Conservation (phyloP, 2,113 vertebrate species). For the Trinectes maculatus region DNA sequence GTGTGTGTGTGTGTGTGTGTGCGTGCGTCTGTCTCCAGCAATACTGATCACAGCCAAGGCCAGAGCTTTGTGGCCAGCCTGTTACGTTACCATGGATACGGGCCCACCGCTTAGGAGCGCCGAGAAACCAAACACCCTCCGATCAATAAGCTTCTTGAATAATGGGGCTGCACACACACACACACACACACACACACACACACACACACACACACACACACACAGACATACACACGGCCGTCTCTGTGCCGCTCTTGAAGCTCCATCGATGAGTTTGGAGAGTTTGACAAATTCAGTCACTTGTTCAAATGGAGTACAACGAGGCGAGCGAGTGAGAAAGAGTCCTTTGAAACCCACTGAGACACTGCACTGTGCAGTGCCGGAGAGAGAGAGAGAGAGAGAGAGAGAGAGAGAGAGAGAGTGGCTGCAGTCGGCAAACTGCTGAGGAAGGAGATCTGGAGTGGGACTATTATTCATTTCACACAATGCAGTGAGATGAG, state of each 20-base stretch:
- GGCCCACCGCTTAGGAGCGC: constrained; percentile 54
- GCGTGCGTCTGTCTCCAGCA: constrained; percentile 36
- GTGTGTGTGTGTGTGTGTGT: constrained; percentile 12
- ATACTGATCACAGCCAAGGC: constrained; percentile 77
- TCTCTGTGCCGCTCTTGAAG: constrained; percentile 23
- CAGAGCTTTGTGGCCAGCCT: constrained; percentile 63
- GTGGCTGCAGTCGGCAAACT: constrained; percentile 47
- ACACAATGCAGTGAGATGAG: constrained; percentile 21
- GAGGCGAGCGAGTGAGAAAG: constrained; percentile 26
- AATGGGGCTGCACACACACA: constrained; percentile 44
- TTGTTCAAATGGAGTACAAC: constrained; percentile 39
- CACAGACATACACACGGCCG: background rate
- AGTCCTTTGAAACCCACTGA: constrained; percentile 59
- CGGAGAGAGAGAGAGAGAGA: too few species aligned
- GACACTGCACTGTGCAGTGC: constrained; percentile 51
- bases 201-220: constrained; percentile 28
- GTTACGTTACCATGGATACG: constrained; percentile 79
- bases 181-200: constrained; percentile 32
- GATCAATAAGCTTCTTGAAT: constrained; percentile 78
- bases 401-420: too few species aligned
- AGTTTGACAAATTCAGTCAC: constrained; percentile 41
- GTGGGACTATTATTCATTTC: constrained; percentile 26
- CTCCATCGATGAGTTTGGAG: constrained; percentile 42
- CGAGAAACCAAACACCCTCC: constrained; percentile 72
- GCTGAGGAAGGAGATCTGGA: constrained; percentile 48